Evolutionary conservation across 2,888 invertebrate species (phyloP).

Genomic region (Thalpophila matura): DNA sequence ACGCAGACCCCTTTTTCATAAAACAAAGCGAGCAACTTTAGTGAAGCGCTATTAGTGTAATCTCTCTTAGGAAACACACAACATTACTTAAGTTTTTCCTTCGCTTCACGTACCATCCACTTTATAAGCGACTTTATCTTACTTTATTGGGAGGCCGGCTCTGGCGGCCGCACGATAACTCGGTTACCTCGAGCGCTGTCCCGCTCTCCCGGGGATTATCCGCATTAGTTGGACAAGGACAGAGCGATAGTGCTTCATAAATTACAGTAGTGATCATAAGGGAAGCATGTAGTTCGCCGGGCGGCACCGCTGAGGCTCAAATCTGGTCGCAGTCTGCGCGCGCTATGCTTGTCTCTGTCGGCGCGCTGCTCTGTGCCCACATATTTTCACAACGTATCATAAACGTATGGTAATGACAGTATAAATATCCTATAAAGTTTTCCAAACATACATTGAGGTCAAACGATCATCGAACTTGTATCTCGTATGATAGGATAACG

Average conservation of each 20-base stretch:
- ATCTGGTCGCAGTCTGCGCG: not conserved
- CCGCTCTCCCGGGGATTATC: slow-evolving; percentile 25
- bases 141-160: slow-evolving; percentile 59
- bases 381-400: slow-evolving; percentile 5
- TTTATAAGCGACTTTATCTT: slow-evolving; percentile 64
- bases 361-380: not conserved
- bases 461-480: slow-evolving; percentile 39
- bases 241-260: slow-evolving; percentile 49
- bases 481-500: slow-evolving; percentile 17
- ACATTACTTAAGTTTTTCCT: slow-evolving; percentile 62
- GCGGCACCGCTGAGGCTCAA: slow-evolving; percentile 3
- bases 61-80: slow-evolving; percentile 58
- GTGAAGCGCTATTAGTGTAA: slow-evolving; percentile 54
- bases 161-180: slow-evolving; percentile 39
- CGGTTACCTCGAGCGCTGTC: slow-evolving; percentile 36
- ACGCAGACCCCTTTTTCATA: slow-evolving; percentile 18
- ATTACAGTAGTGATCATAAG: slow-evolving; percentile 42
- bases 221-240: slow-evolving; percentile 46
- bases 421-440: slow-evolving; percentile 31
- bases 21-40: slow-evolving; percentile 28
- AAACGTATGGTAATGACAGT: slow-evolving; percentile 16
- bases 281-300: slow-evolving; percentile 11
- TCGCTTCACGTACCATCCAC: slow-evolving; percentile 48
- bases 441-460: slow-evolving; percentile 39
- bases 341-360: not conserved